Base-by-base conservation (phyloP, 2,888 invertebrate genomes). In the Linyphia triangularis region DNA sequence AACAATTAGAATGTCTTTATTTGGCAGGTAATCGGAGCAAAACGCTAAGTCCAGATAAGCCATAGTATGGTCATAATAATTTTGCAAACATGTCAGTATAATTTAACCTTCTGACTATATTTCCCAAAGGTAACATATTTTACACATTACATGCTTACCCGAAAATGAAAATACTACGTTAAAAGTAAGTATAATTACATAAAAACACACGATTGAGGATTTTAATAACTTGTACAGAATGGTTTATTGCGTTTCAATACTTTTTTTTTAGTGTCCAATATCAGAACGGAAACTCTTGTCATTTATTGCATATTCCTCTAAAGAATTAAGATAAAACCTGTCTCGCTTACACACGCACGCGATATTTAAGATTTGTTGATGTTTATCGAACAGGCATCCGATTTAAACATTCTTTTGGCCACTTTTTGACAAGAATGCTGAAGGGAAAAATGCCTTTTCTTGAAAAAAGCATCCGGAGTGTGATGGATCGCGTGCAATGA, bases 401-500 rank as follows among this genome's bases (percentile, higher is more conserved):
- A 43, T 43, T 3, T 16, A 43, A 43, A 43, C 4, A 43, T 43
- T 43, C 43, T 43, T 43, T n/a, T n/a, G n/a, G n/a, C n/a, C n/a
- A n/a, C n/a, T n/a, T 43, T 43, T 43, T 43, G 43, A 43, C 16
- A 43, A 43, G 43, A 43, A 16, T 43, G 43, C 43, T 33, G 5
- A n/a, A n/a, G 33, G 33, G 16, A 4, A 24, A 26, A 63, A 63
- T 26, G 33, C 33, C 9, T n/a, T 30, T 28, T 72, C 10, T 43
- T 16, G 43, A 30, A 28, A 65, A 67, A n/a, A 19, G 51, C 43
- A 65, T 79, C 78, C 78, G 67, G 78, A 43, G 16, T 33, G 22
- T 79, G 78, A 79, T 79, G 28, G 78, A 79, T 79, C 33, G 24
- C 37, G n/a, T 0, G 9, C 73, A 59, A 73, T 70, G 70, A 16